Evolutionary conservation across 2,888 invertebrate species (phyloP), one percentile per base, ranked within the genome.

Genomic region (Scrobipalpa atriplicella): DNA sequence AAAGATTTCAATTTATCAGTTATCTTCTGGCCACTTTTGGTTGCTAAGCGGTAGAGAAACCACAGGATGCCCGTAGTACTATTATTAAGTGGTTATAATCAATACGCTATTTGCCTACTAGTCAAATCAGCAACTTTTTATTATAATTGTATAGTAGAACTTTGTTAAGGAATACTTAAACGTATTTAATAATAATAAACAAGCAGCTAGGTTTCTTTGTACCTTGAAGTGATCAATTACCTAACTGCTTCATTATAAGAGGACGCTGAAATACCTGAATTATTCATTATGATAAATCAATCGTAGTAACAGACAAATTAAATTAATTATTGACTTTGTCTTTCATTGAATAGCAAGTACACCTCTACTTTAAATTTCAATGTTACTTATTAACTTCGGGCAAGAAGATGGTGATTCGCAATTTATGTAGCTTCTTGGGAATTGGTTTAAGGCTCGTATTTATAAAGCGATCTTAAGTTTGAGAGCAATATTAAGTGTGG

Each of bases 241-340:
- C 47, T 16, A 47, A 47, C n/a, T n/a, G 6, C 47, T 47, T 2
- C 47, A 47, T 47, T 47, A 47, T 47, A 47, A 16, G 7, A 29
- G 29, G 29, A 47, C 19, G 19, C 19, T 52, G 19, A 52, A 52
- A 8, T 18, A 9, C 10, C 52, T 52, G 52, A 52, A 52, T 52
- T 10, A 52, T 52, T 52, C 52, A 52, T 19, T 1, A 10, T 19
- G 18, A 11, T 52, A 19, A 52, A 52, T 52, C 19, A 52, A 19
- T 10, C 18, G 51, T 51, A 51, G 18, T 51, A 51, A 51, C 51
- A 51, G 51, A 52, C 19, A 52, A 52, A 52, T 52, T 52, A 19
- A 52, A 52, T 52, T 52, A 52, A n/a, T 19, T 52, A 19, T 52
- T 19, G 7, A 16, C 18, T 16, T 51, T 51, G 18, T 51, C n/a